phyloP scores from a whole-genome alignment of 2,888 invertebrate genomes.

The Labia minor region DNA sequence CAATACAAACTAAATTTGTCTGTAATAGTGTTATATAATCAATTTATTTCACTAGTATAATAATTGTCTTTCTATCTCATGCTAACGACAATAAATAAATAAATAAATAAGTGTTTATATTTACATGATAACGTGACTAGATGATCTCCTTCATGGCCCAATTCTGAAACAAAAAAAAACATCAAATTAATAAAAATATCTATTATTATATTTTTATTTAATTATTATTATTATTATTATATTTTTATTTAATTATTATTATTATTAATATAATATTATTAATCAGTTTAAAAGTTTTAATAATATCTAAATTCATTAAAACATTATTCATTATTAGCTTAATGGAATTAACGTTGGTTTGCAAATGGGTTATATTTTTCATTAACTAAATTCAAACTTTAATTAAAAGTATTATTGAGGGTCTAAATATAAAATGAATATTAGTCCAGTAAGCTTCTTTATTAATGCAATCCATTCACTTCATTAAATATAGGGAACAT shows the following conservation, averaged over 20 bases:
- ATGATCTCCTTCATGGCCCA: neutral
- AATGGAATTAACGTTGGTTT: neutral
- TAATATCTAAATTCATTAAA: neutral
- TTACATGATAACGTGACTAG: neutral
- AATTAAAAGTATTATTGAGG: neutral
- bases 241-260: neutral
- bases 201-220: neutral
- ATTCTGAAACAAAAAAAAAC: neutral
- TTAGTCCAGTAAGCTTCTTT: no score
- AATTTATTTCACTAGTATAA: no score
- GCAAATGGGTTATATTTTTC: neutral
- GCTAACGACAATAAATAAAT: no score
- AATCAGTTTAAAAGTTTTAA: conserved; percentile 13
- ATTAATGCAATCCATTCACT: no score
- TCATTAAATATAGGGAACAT: no score
- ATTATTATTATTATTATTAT: neutral
- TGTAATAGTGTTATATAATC: no score
- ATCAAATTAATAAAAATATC: neutral
- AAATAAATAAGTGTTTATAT: neutral
- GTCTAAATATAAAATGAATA: no score
- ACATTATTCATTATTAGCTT: conserved; percentile 13
- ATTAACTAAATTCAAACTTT: conserved; percentile 2
- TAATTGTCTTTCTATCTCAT: no score
- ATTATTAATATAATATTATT: no score
- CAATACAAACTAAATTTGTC: no score